Conservation (phyloP, 2,797 vertebrate species). For the Pachyuromys duprasi region DNA sequence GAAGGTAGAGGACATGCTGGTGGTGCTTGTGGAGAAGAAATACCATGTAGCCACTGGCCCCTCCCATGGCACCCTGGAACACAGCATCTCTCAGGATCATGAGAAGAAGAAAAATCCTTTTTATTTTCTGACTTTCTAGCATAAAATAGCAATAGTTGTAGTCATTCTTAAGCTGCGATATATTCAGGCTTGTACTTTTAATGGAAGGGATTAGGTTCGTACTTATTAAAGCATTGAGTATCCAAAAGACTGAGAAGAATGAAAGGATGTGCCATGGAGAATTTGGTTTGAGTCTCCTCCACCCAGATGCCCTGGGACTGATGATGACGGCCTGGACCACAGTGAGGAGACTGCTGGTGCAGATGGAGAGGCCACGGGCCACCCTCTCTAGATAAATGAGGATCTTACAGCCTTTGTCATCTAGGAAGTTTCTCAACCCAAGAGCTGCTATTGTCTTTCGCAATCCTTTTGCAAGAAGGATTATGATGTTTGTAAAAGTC, state of each 20-base stretch:
- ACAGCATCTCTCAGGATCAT: not conserved
- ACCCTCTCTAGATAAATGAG: not conserved
- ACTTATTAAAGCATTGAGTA: not conserved
- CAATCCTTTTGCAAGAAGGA: not conserved
- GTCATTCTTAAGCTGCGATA: fast-evolving
- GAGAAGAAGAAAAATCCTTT: not conserved
- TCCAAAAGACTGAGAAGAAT: not conserved
- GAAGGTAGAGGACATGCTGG: not conserved
- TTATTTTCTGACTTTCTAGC: not conserved
- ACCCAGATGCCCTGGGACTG: not conserved
- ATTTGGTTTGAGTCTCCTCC: not conserved
- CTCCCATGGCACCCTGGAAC: not conserved
- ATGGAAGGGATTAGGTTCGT: not conserved
- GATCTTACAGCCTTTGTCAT: not conserved
- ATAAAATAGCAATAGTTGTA: not conserved
- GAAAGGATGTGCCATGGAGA: not conserved
- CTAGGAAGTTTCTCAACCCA: not conserved
- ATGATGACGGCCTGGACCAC: not conserved
- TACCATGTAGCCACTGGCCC: not conserved
- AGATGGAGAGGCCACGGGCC: not conserved
- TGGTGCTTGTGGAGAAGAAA: not conserved
- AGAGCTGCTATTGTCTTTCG: not conserved
- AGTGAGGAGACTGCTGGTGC: not conserved
- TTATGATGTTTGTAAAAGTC: not conserved
- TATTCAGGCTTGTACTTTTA: not conserved